These are phyloP conservation scores for Drosophila cardini DNA, from an alignment of 1,140 invertebrate species.

Conservation along the genomic window DNA sequence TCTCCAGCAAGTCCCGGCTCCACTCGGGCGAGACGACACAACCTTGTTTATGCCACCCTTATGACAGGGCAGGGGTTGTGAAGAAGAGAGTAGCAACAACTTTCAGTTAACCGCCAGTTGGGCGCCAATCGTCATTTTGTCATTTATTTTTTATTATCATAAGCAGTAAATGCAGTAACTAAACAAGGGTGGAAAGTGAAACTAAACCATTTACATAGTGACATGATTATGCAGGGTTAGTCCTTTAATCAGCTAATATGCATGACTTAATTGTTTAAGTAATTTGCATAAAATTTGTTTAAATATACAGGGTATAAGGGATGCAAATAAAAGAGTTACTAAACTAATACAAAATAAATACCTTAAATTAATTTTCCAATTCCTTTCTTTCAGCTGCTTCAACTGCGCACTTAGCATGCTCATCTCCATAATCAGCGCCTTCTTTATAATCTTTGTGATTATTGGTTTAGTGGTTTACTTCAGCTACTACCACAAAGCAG, in stretches of 20 bases:
- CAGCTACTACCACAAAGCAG: conserved; percentile 65
- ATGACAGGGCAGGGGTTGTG: neutral
- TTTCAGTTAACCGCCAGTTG: conserved; percentile 26
- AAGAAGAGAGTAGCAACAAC: conserved; percentile 13
- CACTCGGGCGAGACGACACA: conserved; percentile 61
- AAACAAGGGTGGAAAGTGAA: conserved; percentile 27
- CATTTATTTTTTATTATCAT: conserved; percentile 37
- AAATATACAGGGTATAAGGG: conserved; percentile 1
- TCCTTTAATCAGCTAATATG: neutral
- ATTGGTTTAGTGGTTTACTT: conserved; percentile 71
- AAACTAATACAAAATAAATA: neutral
- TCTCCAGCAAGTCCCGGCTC: conserved; percentile 69
- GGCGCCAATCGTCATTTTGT: conserved; percentile 33
- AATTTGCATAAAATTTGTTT: neutral
- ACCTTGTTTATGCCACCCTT: conserved; percentile 47
- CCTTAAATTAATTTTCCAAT: neutral
- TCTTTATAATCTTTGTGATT: conserved; percentile 70
- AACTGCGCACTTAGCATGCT: conserved; percentile 74
- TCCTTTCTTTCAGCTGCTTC: conserved; percentile 64
- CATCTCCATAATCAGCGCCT: conserved; percentile 71
- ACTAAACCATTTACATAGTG: conserved; percentile 1
- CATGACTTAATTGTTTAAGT: neutral
- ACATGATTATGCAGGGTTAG: neutral
- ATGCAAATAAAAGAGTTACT: neutral
- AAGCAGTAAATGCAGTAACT: conserved; percentile 23